Base-by-base conservation (phyloP, 2,113 vertebrate species). In the Leiothrix lutea region DNA sequence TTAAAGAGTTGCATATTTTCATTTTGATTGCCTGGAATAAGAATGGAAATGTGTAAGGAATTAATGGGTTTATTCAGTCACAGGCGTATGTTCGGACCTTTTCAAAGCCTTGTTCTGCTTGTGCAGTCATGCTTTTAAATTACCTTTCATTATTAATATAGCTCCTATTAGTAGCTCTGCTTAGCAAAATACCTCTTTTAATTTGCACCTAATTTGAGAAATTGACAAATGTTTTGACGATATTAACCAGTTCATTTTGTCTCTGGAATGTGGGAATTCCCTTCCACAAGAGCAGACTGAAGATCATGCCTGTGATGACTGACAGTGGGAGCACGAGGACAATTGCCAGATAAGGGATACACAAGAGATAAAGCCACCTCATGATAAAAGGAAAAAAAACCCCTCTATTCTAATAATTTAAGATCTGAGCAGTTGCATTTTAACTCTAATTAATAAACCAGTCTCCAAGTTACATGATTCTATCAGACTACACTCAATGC, bases 61-160 rank as follows among this genome's bases (percentile, higher is more conserved):
- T 95, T 97, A 96, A 97, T 91, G 79, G 91, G 91, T 95, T 92
- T 88, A 83, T 90, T 87, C 92, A 94, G 93, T 96, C 97, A 94
- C 93, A 91, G 51, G 81, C 78, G 38, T 78, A 71, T 79, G 61
- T 81, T 86, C 7, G 86, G 93, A 80, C 89, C 65, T 70, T 94
- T 88, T 93, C 85, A 96, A 97, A 97, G 89, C 80, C 90, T 88
- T 88, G 66, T 88, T 97, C 97, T 93, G 82, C 92, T 90, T 96
- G 93, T 87, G 96, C 80, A 95, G 70, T 85, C 95, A 91, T 93
- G 80, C 90, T 88, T 71, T 81, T 91, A 94, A 97, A 97, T 98
- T 96, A 97, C 95, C 86, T 96, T 97, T 92, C 83, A 83, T 94
- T 96, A 90, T 96, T 97, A 95, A 97, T 97, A 97, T 67, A 96